These are phyloP conservation scores for Drosophila neotestacea DNA, from an alignment of 2,888 invertebrate species.

Conservation along the genomic window DNA sequence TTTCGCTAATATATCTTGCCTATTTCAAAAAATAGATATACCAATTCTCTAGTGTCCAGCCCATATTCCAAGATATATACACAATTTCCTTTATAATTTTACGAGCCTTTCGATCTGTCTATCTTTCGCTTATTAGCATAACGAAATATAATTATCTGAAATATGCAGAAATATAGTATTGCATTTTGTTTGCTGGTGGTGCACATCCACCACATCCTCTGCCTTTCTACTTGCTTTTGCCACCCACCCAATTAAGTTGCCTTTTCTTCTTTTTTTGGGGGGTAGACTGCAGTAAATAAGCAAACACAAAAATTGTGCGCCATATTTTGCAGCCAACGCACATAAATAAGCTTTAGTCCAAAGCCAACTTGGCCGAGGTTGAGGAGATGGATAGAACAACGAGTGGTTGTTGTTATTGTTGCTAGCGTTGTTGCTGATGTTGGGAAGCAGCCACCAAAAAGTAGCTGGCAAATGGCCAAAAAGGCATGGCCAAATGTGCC, in stretches of 20 bases:
- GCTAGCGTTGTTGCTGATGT: slow-evolving; percentile 33
- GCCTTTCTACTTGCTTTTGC: slow-evolving; percentile 4
- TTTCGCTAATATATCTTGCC: no score
- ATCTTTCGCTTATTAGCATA: slow-evolving; percentile 18
- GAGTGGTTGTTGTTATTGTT: slow-evolving; percentile 20
- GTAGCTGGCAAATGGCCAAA: slow-evolving; percentile 79
- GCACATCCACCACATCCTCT: neutral
- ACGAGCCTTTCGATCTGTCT: slow-evolving; percentile 1
- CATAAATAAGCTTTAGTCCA: slow-evolving; percentile 68
- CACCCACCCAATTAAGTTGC: slow-evolving; percentile 54
- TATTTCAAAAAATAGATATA: neutral
- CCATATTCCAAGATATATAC: neutral
- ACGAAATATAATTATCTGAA: slow-evolving; percentile 22
- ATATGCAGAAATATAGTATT: slow-evolving; percentile 17
- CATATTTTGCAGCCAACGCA: slow-evolving; percentile 66
- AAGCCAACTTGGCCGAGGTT: slow-evolving; percentile 64
- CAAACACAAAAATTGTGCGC: slow-evolving; percentile 50
- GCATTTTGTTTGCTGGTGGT: slow-evolving; percentile 8
- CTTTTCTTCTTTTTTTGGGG: neutral
- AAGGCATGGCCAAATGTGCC: slow-evolving; percentile 80
- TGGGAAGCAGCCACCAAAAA: slow-evolving; percentile 58
- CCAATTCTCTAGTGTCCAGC: neutral
- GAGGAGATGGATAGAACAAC: slow-evolving; percentile 53
- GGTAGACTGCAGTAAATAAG: slow-evolving; percentile 62
- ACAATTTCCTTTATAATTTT: neutral